Evolutionary conservation across 2,797 vertebrate genomes (phyloP).

Genomic region (Gallinago stenura): DNA sequence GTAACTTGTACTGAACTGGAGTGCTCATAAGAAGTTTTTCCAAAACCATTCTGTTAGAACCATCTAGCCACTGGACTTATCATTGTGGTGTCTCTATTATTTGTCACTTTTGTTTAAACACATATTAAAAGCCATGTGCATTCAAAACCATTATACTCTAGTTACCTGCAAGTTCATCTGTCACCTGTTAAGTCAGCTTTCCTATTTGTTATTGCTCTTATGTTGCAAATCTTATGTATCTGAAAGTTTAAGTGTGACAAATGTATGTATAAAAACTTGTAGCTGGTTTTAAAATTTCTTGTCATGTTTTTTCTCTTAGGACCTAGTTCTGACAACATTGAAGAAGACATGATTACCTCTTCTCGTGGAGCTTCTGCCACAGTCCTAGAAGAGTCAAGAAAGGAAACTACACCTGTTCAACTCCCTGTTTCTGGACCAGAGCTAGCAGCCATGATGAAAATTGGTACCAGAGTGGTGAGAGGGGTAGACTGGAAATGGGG

Average conservation of each 20-base stretch:
- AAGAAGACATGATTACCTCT: constrained; percentile 88
- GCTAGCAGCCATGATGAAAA: constrained; percentile 98
- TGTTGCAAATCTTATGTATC: background rate
- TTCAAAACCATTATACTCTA: background rate
- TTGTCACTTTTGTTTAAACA: background rate
- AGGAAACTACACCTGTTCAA: constrained; percentile 88
- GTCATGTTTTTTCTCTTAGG: constrained; percentile 72
- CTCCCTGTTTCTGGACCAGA: constrained; percentile 95
- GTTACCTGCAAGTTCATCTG: background rate
- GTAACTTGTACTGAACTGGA: background rate
- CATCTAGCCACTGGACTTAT: background rate
- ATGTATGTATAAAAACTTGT: rapidly evolving
- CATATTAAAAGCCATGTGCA: background rate
- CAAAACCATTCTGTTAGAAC: background rate
- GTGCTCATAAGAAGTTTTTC: background rate
- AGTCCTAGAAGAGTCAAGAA: constrained; percentile 95
- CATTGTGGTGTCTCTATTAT: background rate
- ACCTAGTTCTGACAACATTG: constrained; percentile 90
- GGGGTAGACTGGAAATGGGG: constrained; percentile 99
- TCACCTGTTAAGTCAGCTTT: background rate
- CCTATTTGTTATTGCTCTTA: background rate
- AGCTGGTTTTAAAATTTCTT: background rate
- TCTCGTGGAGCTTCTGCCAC: constrained; percentile 91
- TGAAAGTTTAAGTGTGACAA: background rate
- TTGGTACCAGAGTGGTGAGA: constrained; percentile 96